A percentile compares a stretch with the other conserved stretches of the same genome.
phyloP scores from a whole-genome alignment of 2,888 invertebrate genomes.

The Brenthis daphne region DNA sequence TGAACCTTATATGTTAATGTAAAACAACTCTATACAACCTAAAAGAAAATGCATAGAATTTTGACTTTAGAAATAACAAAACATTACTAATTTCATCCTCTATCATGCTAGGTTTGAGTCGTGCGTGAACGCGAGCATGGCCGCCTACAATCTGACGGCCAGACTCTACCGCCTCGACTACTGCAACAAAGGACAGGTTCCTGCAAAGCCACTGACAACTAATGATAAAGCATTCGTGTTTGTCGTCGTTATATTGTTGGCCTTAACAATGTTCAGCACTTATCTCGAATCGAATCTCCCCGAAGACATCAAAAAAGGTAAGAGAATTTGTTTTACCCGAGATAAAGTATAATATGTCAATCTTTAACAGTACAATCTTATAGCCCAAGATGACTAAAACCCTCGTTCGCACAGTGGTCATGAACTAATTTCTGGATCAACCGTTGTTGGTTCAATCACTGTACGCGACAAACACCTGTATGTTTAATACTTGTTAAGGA shows the following conservation, averaged over 20 bases:
- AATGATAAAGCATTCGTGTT: slow-evolving; percentile 59
- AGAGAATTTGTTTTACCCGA: slow-evolving; percentile 20
- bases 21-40: too few relatives aligned
- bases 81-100: too few relatives aligned
- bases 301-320: slow-evolving; percentile 64
- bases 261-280: slow-evolving; percentile 55
- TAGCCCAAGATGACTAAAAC: too few relatives aligned
- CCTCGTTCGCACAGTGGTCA: too few relatives aligned
- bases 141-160: slow-evolving; percentile 61
- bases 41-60: too few relatives aligned
- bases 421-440: too few relatives aligned
- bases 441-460: too few relatives aligned
- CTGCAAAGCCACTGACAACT: slow-evolving; percentile 43
- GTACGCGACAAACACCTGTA: too few relatives aligned
- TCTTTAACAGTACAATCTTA: too few relatives aligned
- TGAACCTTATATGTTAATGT: not conserved
- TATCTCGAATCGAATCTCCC: slow-evolving; percentile 60
- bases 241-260: slow-evolving; percentile 22
- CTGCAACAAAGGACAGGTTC: slow-evolving; percentile 51
- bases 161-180: slow-evolving; percentile 61
- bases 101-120: slow-evolving; percentile 59
- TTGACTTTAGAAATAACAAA: too few relatives aligned
- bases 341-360: too few relatives aligned
- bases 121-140: slow-evolving; percentile 64
- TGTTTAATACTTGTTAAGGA: too few relatives aligned